Conservation (phyloP, 1,140 invertebrate genomes). For the Rhysida immarginata region DNA sequence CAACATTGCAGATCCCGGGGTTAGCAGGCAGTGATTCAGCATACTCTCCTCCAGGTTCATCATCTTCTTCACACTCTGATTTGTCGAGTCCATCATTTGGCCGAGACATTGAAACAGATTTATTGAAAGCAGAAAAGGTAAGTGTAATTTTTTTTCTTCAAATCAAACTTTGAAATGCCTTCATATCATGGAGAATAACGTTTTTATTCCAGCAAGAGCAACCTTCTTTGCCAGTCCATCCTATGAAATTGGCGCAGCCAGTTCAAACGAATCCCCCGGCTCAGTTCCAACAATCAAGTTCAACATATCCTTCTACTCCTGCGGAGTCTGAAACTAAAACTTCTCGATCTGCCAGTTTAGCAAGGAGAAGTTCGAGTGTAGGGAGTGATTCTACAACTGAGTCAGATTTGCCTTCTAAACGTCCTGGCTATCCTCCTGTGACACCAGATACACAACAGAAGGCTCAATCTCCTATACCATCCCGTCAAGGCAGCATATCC, state of each 20-base stretch:
- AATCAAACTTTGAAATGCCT: too few species aligned
- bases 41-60: background rate
- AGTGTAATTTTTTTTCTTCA: too few species aligned
- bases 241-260: too few species aligned
- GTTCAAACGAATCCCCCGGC: slow-evolving; percentile 58
- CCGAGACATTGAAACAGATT: background rate
- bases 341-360: slow-evolving; percentile 1
- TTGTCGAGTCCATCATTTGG: background rate
- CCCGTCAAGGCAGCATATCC: slow-evolving; percentile 6
- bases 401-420: background rate
- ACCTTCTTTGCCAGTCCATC: too few species aligned
- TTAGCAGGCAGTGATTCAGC: background rate
- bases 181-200: too few species aligned
- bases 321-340: background rate
- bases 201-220: too few species aligned
- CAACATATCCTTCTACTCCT: slow-evolving; percentile 21
- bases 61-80: background rate
- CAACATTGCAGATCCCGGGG: background rate
- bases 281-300: slow-evolving; percentile 31
- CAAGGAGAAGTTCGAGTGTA: background rate
- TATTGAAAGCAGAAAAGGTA: background rate
- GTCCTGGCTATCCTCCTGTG: background rate
- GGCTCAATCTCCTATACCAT: background rate
- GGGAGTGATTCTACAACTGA: background rate
- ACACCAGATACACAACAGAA: background rate